A percentile compares a stretch with the other conserved stretches of the same genome.
phyloP scores from a whole-genome alignment of 2,113 vertebrate species.

The Actinemys pallida region DNA sequence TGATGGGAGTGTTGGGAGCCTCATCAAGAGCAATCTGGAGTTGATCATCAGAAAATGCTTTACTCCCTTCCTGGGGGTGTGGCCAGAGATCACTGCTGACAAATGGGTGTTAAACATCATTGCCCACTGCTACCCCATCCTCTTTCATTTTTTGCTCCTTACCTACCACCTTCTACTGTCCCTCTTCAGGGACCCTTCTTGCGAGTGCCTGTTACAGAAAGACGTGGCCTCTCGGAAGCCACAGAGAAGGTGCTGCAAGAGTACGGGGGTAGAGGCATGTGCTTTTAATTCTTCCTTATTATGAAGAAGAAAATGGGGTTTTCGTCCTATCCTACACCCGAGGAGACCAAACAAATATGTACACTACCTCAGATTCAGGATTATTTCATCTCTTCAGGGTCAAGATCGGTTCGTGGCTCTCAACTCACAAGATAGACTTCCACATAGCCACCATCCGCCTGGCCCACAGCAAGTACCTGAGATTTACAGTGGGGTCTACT shows the following conservation, averaged over 20 bases:
- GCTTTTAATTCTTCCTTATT: not conserved
- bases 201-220: too few relatives aligned
- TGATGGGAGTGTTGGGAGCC: not conserved
- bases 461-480: not conserved
- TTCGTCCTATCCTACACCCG: not conserved
- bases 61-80: not conserved
- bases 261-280: not conserved
- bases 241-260: not conserved
- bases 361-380: not conserved
- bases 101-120: not conserved
- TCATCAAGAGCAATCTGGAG: not conserved
- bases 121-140: not conserved
- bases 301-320: not conserved
- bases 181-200: too few relatives aligned
- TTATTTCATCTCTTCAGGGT: not conserved
- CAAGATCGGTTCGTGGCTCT: not conserved
- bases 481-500: not conserved
- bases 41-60: not conserved
- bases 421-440: too few relatives aligned
- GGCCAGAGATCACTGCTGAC: not conserved
- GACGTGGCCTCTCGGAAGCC: too few relatives aligned
- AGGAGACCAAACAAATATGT: not conserved
- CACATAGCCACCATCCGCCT: not conserved
- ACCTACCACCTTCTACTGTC: too few relatives aligned
- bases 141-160: too few relatives aligned